Evolutionary conservation across 2,797 vertebrate genomes (phyloP), one percentile per base, ranked within the genome.

Genomic region (Gallinago nigripennis): DNA sequence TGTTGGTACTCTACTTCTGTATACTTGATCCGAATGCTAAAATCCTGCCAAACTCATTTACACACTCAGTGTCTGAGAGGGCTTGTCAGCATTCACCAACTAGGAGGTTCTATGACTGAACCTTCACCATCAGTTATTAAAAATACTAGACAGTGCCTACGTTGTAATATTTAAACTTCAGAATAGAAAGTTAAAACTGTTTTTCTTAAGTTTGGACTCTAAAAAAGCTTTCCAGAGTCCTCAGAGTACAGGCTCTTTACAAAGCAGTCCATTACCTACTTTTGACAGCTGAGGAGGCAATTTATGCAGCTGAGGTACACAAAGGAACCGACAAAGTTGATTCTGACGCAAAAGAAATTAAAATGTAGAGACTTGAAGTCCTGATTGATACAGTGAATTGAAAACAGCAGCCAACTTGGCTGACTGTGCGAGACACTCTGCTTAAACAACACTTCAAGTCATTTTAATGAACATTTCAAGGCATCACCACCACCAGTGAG

Each of bases 391-490:
- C 21, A 56, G 65, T 17, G 69, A 95, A 96, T 81, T 82, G 75
- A 88, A 95, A 94, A 86, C 81, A 65, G 56, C 66, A 71, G 79
- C 73, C 79, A 94, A 35, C 35, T 31, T 90, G 94, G 92, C 95
- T 90, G 93, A 92, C 93, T 87, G 73, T 57, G 54, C 1, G 1
- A 97, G 90, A 86, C 80, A 73, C 64, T 79, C 71, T 72, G 88
- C 94, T 92, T 90, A 88, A 90, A 93, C 88, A 96, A 92, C 86
- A 92, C 87, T 94, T 92, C 31, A 71, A 85, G 93, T 89, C 85
- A 68, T 78, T 85, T 81, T 88, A 95, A 95, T 92, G 94, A 96
- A 94, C 88, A 65, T 93, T 89, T 96, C 82, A 76, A 90, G 88
- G 77, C n/a, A 90, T 70, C 94, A 64, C 84, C 88, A 92, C 53